Base-by-base conservation (phyloP, 2,113 vertebrate species). In the Tachysurus fulvidraco region DNA sequence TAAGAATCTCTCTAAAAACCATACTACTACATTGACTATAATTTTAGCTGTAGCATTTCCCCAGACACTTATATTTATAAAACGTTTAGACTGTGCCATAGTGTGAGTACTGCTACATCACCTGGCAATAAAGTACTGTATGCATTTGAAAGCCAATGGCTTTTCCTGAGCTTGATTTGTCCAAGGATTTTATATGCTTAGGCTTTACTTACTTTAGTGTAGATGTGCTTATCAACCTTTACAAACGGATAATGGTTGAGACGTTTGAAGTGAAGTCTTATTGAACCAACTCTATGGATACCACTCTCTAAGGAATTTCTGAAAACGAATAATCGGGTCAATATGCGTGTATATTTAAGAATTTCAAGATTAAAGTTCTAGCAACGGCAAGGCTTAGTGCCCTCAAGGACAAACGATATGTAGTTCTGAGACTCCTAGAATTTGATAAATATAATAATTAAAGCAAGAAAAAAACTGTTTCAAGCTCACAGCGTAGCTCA, bases 381-480 rank as follows among this genome's bases (percentile, higher is more conserved):
- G 52, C 52, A 84, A 54, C 2, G 73, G 50, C 4, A 17, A 83
- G 25, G 17, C 60, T 30, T 4, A 54, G 5, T 36, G 54, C 54
- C 55, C 52, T 36, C 6, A 59, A 80, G 78, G 78, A 78, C n/a
- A 64, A 64, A 60, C 55, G 57, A 64, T 64, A 59, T 50, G 46
- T 85, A 85, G 60, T 55, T 46, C 41, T 78, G 19, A 65, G 59
- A 85, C 46, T 52, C 13, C 17, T 64, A 76, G 5, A 55, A 79
- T 57, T 57, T 79, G n/a, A 60, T n/a, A 30, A 85, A 64, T 10
- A 41, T 50, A 41, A 2, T 65, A 65, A 79, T 9, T 3, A 25
- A 69, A 65, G 46, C 4, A 28, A 50, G 14, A 62, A 69, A 80
- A 7, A 5, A 86, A 1, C 64, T 10, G 21, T 71, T 81, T 52